Evolutionary conservation across 2,888 invertebrate species (phyloP), one percentile per base, ranked within the genome.

Genomic region (Agrochola lota): DNA sequence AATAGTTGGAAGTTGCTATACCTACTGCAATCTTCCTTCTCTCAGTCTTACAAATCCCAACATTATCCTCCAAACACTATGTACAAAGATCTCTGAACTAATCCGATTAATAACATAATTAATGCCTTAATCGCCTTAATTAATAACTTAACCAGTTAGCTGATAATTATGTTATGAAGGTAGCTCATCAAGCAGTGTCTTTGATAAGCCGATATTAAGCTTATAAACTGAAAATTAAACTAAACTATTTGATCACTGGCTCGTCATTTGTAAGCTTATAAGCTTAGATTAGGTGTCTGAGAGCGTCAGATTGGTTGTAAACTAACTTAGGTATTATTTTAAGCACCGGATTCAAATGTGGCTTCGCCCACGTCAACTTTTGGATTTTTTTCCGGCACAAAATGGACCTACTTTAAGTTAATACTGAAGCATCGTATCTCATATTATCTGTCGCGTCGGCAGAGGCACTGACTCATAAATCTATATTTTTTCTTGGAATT

Each of bases 71-170:
- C 20, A 71, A 52, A 17, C 62, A 72, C 60, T 52, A 72, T 46
- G 43, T 11, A 69, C 64, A 30, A 70, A 63, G 70, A 79, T 67
- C 60, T 74, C 43, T 23, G 2, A 68, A 57, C 35, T 83, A 85
- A 87, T 84, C 75, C 72, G 74, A 79, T 85, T 85, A 81, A 80
- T 86, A 85, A 78, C 71, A 68, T 71, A 78, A 86, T 86, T 77
- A 87, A 81, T 84, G 67, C 74, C 64, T 55, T 81, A 79, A 87
- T 87, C 83, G 70, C 59, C 55, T 78, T 85, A 71, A 84, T 82
- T 72, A 77, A 80, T 85, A 30, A 87, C 66, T 67, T 74, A 73
- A 75, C 63, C 30, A 78, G 82, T 78, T 72, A 72, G 63, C 57
- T 43, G 46, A 57, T 84, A 76, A 85, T 87, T 87, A 86, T 74